Evolutionary conservation across 2,797 vertebrate species (phyloP), one percentile per base, ranked within the genome.

Genomic region (Gallinago nigripennis): DNA sequence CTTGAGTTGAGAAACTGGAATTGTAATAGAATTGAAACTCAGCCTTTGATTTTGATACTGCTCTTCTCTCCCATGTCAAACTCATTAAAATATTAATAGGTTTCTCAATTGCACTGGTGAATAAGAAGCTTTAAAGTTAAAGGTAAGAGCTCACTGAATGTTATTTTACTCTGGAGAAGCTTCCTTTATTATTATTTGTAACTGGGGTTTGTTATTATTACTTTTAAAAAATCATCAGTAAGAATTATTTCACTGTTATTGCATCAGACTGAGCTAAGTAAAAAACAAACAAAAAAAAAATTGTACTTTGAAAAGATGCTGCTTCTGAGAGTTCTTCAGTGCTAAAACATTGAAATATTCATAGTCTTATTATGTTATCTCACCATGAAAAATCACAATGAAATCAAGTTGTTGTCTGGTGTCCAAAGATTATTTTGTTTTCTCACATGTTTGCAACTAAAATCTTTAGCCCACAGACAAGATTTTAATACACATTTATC

Each of bases 361-460:
- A 63, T 68, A 30, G 24, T 63, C 75, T 77, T 91, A 27, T 65
- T 88, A 61, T 64, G 21, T 56, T 79, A 35, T 8, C 14, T 83
- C 27, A 63, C 16, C 23, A 45, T 31, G 35, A 95, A 88, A 88
- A 91, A 91, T 37, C 33, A 78, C 31, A 86, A 48, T 43, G 18
- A 84, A 88, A 81, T 66, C 24, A 6, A 35, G 19, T 76, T 66
- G 12, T 1, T 61, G 11, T 54, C 53, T 89, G 24, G 7, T 78
- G 69, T 71, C 37, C 37, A 76, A 92, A 88, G 30, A 45, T 84
- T 66, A 58, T 70, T 95, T 88, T 82, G 21, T 75, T 91, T 84
- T 79, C 14, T 73, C 7, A 3, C 5, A 8, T 70, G 21, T 66
- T 86, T 93, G 7, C 15, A 60, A 64, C 77, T 92, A 69, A 79